A percentile compares a stretch with the other conserved stretches of the same genome.
These are phyloP conservation scores for Triplophysa yarkandensis DNA, from an alignment of 2,797 vertebrate species.

Conservation along the genomic window DNA sequence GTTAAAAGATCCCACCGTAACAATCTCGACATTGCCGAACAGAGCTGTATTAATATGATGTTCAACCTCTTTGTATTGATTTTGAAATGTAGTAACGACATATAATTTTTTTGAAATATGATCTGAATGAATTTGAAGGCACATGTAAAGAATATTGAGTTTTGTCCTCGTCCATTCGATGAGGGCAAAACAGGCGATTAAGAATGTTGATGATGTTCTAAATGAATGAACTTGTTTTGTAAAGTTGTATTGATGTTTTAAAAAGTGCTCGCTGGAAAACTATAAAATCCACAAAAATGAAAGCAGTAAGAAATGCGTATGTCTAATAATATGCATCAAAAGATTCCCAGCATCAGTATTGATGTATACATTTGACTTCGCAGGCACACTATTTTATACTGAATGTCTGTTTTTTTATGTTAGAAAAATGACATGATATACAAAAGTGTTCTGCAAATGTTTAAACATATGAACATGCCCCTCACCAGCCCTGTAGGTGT, in stretches of 20 bases:
- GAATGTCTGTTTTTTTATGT: background rate
- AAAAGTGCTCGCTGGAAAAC: too few species aligned
- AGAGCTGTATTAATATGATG: conserved; percentile 30
- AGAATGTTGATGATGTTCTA: conserved; percentile 9
- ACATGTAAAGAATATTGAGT: background rate
- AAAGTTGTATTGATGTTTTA: background rate
- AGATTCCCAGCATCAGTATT: background rate
- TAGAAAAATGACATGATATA: background rate
- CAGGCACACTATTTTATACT: background rate
- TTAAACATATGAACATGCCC: too few species aligned
- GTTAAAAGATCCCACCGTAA: conserved; percentile 32
- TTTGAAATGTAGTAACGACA: background rate
- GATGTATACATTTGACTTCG: background rate
- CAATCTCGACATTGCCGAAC: conserved; percentile 31
- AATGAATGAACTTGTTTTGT: background rate
- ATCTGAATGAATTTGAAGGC: conserved; percentile 4
- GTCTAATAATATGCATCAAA: background rate
- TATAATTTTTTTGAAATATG: background rate
- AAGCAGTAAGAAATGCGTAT: background rate
- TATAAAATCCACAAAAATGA: background rate
- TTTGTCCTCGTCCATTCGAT: background rate
- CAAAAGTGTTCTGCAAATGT: too few species aligned
- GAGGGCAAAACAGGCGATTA: background rate
- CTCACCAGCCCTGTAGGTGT: too few species aligned
- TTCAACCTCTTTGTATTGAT: conserved; percentile 16